Conservation (phyloP, 2,888 invertebrate species). For the Cinara cedri region DNA sequence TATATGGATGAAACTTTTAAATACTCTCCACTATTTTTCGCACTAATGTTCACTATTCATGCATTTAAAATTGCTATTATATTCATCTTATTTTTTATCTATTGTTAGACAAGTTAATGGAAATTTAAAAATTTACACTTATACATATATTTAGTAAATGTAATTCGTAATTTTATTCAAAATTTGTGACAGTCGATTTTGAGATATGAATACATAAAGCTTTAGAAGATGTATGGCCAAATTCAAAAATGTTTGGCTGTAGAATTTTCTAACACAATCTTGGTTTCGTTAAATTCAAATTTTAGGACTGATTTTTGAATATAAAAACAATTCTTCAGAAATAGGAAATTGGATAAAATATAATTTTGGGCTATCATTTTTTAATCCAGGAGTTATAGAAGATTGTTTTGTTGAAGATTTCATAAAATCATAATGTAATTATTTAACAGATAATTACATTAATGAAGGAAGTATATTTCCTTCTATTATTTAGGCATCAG, state of each 20-base stretch:
- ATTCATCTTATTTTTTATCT: no score
- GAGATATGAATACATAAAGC: conserved; percentile 1
- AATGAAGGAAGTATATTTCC: not conserved
- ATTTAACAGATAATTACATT: not conserved
- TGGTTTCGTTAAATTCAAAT: not conserved
- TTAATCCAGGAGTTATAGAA: not conserved
- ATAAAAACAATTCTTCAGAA: not conserved
- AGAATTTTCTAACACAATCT: not conserved
- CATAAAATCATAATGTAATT: not conserved
- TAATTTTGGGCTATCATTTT: not conserved
- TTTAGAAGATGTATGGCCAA: not conserved
- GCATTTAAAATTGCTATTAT: no score
- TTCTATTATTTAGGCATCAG: not conserved
- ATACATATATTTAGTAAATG: no score
- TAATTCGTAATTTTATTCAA: not conserved
- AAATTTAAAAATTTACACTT: no score
- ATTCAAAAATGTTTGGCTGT: not conserved
- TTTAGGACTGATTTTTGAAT: not conserved
- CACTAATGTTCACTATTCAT: no score
- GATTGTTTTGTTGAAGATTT: not conserved
- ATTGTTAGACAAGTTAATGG: no score
- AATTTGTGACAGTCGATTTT: not conserved
- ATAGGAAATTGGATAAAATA: not conserved
- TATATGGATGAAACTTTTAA: no score
- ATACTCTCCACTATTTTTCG: no score